Evolutionary conservation across 2,888 invertebrate genomes (phyloP), one percentile per base, ranked within the genome.

Genomic region (Campaea margaritaria): DNA sequence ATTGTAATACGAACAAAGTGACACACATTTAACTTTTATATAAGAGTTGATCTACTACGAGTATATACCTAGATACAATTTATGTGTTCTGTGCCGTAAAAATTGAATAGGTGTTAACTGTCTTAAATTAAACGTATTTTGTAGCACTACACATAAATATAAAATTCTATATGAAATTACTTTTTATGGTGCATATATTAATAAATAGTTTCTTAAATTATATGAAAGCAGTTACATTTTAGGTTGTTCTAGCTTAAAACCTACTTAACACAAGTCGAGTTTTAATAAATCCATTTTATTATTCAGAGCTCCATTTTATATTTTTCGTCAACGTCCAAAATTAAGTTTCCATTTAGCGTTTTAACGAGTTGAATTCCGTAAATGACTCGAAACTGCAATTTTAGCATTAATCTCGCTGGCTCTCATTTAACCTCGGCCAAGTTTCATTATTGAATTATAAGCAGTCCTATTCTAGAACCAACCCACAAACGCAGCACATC

Each of bases 361-460:
- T 52, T 72, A 74, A 72, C 67, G 65, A 75, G 70, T 69, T 69
- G 36, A 54, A 58, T 64, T 66, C 54, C 50, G 58, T 47, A 69
- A 76, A 70, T 72, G 64, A 69, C 67, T 73, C 58, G 64, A 70
- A 72, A 72, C 73, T 71, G 74, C 58, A 56, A 69, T 72, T 69
- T 70, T 66, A 54, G 54, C 69, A 64, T 67, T 68, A 68, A 63
- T 64, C 62, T 68, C 64, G 64, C 69, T 66, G 56, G 54, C 56
- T 63, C 71, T 69, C 64, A 67, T 74, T 79, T 70, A 69, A 62
- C 49, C 58, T 67, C 64, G 62, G 67, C 62, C 52, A 54, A 69
- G 64, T 71, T 70, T 62, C 63, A 49, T 70, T 70, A 79, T 76
- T 73, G 49, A 72, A 68, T 79, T 75, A 74, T 61, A 49, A 57